phyloP scores from a whole-genome alignment of 92 coral and sea anemone genomes.

The Isaurus tuberculatus region DNA sequence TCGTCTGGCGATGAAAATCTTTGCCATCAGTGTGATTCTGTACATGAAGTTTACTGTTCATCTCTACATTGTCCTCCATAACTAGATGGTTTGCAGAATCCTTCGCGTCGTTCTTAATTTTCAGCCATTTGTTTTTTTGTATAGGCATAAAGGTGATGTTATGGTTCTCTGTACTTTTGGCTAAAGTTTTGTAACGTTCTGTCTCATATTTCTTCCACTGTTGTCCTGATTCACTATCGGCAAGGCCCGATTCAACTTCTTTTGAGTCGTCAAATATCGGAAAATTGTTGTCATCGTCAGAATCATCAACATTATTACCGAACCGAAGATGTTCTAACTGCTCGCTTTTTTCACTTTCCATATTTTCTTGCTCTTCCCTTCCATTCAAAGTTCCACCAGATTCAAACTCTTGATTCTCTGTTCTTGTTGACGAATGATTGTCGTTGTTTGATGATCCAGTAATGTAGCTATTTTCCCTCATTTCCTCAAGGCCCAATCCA shows the following conservation, averaged over 20 bases:
- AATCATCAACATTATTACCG: not conserved
- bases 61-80: not conserved
- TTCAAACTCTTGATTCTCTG: not conserved
- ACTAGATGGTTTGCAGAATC: not conserved
- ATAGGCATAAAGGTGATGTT: not conserved
- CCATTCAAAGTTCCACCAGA: not conserved
- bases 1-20: no score
- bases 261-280: not conserved
- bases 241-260: not conserved
- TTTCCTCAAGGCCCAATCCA: slow-evolving; percentile 1
- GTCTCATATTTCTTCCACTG: not conserved
- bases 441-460: not conserved
- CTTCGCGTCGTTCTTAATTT: not conserved
- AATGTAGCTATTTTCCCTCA: not conserved
- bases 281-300: not conserved
- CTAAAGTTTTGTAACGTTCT: not conserved
- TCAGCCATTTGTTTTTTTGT: not conserved
- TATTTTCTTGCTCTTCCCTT: not conserved
- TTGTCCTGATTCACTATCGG: not conserved
- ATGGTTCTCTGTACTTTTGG: not conserved
- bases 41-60: not conserved
- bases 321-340: slow-evolving; percentile 1
- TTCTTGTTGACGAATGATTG: not conserved
- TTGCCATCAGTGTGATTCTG: not conserved
- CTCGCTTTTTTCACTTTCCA: not conserved